phyloP scores from a whole-genome alignment of 2,797 vertebrate genomes.

The Pantherophis vulpinus region DNA sequence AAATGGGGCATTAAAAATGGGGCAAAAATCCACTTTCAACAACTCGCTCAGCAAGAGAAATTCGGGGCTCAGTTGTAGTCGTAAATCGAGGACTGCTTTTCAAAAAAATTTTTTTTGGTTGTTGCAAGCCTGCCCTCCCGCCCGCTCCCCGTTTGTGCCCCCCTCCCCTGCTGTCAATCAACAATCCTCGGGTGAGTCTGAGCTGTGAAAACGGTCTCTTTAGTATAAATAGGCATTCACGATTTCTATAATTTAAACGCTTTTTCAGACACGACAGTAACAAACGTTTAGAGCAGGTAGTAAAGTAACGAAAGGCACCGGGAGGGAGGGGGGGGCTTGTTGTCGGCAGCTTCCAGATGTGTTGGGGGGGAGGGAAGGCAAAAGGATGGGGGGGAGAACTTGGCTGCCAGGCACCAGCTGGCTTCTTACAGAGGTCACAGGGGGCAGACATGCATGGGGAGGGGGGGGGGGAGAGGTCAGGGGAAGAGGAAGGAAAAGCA shows the following conservation, averaged over 20 bases:
- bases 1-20: neutral
- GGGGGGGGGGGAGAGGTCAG: neutral
- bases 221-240: slow-evolving; percentile 67
- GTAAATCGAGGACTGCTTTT: neutral
- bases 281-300: slow-evolving; percentile 39
- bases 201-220: slow-evolving; percentile 55
- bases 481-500: neutral
- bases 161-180: neutral
- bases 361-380: neutral
- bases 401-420: slow-evolving; percentile 26
- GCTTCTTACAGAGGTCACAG: neutral
- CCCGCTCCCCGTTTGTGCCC: neutral
- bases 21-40: neutral
- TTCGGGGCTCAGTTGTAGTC: rapidly evolving
- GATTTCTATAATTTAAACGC: slow-evolving; percentile 65
- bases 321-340: neutral
- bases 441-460: neutral
- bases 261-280: slow-evolving; percentile 53
- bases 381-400: too few species aligned
- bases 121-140: neutral
- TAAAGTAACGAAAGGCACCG: slow-evolving; percentile 34
- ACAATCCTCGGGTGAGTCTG: neutral
- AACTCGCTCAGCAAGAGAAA: neutral
- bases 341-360: neutral
- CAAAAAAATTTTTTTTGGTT: too few species aligned